phyloP scores from a whole-genome alignment of 1,140 invertebrate species.

The Euwallacea fornicatus region DNA sequence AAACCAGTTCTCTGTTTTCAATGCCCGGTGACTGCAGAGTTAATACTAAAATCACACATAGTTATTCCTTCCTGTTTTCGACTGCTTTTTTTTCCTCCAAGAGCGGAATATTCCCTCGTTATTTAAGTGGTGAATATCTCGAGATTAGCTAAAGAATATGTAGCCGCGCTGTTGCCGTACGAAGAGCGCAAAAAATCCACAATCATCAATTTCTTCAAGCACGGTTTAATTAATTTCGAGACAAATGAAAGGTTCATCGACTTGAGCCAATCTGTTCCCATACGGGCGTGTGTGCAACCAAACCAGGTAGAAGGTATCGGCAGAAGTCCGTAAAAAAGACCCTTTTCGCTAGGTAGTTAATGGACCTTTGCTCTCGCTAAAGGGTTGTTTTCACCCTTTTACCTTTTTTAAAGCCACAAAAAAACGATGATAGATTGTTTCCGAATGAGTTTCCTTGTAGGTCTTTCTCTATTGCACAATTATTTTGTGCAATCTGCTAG shows the following conservation, averaged over 20 bases:
- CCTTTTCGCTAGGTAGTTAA: conserved; percentile 33
- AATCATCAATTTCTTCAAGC: not conserved
- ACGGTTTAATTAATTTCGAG: conserved; percentile 8
- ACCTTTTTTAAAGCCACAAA: conserved; percentile 26
- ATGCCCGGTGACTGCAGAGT: not conserved
- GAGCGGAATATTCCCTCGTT: not conserved
- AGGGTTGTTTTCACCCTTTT: conserved; percentile 40
- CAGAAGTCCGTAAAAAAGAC: conserved; percentile 3
- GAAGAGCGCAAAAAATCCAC: not conserved
- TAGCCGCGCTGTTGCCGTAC: not conserved
- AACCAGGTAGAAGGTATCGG: conserved; percentile 25
- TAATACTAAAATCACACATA: not conserved
- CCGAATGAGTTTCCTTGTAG: conserved; percentile 22
- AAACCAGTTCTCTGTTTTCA: conserved; percentile 12
- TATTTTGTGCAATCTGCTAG: conserved; percentile 35
- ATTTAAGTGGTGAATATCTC: not conserved
- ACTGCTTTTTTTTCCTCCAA: not conserved
- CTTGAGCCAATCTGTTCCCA: conserved; percentile 12
- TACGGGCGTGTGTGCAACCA: conserved; percentile 19
- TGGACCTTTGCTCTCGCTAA: conserved; percentile 29
- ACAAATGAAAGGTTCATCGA: conserved; percentile 11
- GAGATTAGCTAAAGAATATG: not conserved
- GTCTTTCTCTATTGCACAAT: conserved; percentile 29
- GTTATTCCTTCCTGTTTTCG: not conserved
- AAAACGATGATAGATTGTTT: conserved; percentile 34